These are phyloP conservation scores for Resseliella maxima DNA, from an alignment of 2,888 invertebrate genomes.

Conservation along the genomic window DNA sequence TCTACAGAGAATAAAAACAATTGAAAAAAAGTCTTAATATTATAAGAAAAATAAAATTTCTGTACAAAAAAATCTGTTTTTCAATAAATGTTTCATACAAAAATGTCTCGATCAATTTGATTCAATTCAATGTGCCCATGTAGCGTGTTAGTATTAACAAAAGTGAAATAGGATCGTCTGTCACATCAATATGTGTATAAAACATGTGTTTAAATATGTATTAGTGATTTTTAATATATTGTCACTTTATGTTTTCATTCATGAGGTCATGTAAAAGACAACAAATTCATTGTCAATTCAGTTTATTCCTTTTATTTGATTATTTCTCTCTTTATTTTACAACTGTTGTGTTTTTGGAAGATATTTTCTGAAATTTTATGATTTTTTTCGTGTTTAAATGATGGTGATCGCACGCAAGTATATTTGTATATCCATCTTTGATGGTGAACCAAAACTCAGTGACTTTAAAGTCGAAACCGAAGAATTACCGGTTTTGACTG, in stretches of 20 bases:
- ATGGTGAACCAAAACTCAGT: slow-evolving; percentile 74
- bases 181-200: too few species aligned
- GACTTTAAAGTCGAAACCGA: slow-evolving; percentile 78
- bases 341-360: too few species aligned
- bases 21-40: too few species aligned
- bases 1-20: too few species aligned
- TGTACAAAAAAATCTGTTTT: too few species aligned
- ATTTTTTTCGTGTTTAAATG: too few species aligned
- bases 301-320: too few species aligned
- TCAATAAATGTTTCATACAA: too few species aligned
- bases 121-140: too few species aligned
- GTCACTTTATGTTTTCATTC: not conserved
- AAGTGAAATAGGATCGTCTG: not conserved
- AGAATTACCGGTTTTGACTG: slow-evolving; percentile 72
- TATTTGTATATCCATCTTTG: slow-evolving; percentile 74
- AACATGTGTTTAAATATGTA: not conserved
- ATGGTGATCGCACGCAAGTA: slow-evolving; percentile 73
- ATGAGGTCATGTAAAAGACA: not conserved
- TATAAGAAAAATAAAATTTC: too few species aligned
- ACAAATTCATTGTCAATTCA: not conserved
- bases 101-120: too few species aligned
- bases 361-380: not conserved
- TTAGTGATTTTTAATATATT: not conserved
- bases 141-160: not conserved
- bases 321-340: too few species aligned